Conservation (phyloP, 2,797 vertebrate genomes). For the Echiichthys vipera region DNA sequence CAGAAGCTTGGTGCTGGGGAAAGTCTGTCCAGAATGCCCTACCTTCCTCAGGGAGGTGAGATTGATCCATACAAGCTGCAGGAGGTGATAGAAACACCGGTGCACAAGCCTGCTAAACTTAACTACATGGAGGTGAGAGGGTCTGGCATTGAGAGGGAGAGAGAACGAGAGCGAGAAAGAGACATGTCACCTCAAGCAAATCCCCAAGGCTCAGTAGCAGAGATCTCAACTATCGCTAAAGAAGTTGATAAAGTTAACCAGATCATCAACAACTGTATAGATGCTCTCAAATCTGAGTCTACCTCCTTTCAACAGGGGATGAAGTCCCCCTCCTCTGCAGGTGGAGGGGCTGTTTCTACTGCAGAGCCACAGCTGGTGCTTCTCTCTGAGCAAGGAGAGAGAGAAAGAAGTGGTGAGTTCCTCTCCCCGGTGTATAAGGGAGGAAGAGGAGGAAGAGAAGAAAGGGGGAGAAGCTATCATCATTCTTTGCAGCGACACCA, state of each 20-base stretch:
- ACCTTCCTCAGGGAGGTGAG: constrained; percentile 88
- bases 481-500: constrained; percentile 94
- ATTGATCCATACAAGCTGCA: constrained; percentile 93
- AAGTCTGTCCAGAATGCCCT: constrained; percentile 91
- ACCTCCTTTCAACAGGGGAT: constrained; percentile 91
- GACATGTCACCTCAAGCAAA: constrained; percentile 87
- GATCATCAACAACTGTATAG: constrained; percentile 99
- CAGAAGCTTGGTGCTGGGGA: constrained; percentile 90
- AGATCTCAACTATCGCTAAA: constrained; percentile 98
- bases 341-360: constrained; percentile 87
- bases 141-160: constrained; percentile 85
- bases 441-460: constrained; percentile 84
- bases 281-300: constrained; percentile 97
- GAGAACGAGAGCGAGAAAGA: constrained; percentile 81
- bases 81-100: constrained; percentile 91
- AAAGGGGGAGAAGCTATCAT: constrained; percentile 88
- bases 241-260: constrained; percentile 99
- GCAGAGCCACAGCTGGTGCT: constrained; percentile 94
- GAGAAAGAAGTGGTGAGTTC: constrained; percentile 81
- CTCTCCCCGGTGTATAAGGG: constrained; percentile 94
- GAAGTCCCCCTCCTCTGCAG: constrained; percentile 74
- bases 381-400: constrained; percentile 92
- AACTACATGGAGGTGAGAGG: constrained; percentile 97
- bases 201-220: constrained; percentile 91
- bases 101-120: constrained; percentile 89